Conservation (phyloP, 2,888 invertebrate genomes). For the Drosophila fungiperda region DNA sequence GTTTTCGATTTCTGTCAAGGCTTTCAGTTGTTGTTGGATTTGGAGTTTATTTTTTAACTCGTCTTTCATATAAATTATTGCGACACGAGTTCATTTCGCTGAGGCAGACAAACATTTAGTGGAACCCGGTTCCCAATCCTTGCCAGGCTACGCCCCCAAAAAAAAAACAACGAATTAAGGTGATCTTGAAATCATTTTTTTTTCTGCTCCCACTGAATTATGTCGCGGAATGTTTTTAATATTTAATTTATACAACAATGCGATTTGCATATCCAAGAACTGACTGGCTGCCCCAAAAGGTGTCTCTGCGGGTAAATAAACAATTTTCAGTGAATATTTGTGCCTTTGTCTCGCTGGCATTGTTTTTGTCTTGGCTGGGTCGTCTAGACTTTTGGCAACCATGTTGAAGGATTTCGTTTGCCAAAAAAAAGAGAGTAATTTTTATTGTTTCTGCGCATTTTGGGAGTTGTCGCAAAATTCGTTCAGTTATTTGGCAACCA, state of each 20-base stretch:
- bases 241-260: conserved; percentile 28
- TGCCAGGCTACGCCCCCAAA: conserved; percentile 7
- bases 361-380: conserved; percentile 24
- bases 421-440: conserved; percentile 43
- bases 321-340: conserved; percentile 17
- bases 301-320: conserved; percentile 35
- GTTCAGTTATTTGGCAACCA: conserved; percentile 52
- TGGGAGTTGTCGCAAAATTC: conserved; percentile 39
- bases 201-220: conserved; percentile 36
- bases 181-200: conserved; percentile 48
- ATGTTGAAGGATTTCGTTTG: conserved; percentile 59
- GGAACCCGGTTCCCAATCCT: conserved; percentile 23
- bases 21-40: conserved; percentile 14
- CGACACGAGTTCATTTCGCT: conserved; percentile 66
- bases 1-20: conserved; percentile 59
- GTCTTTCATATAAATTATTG: conserved; percentile 71
- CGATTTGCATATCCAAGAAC: conserved; percentile 52
- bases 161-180: neutral
- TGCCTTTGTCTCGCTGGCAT: conserved; percentile 27
- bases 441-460: conserved; percentile 66
- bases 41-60: conserved; percentile 13
- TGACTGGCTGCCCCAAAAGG: conserved; percentile 31
- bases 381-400: conserved; percentile 75
- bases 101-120: conserved; percentile 42
- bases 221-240: conserved; percentile 56